Percentiles rank a stretch among this genome's conserved stretches.
Conservation (phyloP, 2,113 vertebrate genomes). For the Globicephala melas region DNA sequence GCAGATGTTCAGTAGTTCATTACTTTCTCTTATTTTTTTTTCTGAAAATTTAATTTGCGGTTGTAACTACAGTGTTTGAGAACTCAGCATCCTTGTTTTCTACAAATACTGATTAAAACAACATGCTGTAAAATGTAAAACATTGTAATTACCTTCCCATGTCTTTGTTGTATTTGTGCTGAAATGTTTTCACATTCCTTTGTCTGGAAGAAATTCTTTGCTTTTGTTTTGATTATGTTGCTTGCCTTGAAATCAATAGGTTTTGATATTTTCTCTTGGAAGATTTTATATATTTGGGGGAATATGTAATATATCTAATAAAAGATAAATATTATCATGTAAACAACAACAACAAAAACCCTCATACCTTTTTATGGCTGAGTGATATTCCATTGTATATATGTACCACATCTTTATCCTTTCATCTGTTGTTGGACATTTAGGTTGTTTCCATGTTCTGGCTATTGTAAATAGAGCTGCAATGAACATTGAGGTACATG, state of each 20-base stretch:
- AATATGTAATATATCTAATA: conserved; percentile 87
- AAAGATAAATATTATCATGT: conserved; percentile 80
- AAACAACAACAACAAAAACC: too few relatives aligned
- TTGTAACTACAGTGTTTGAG: conserved; percentile 68
- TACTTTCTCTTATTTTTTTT: neutral
- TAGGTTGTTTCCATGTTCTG: too few relatives aligned
- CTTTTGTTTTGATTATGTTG: conserved; percentile 74
- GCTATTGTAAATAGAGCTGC: too few relatives aligned
- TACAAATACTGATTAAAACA: conserved; percentile 66
- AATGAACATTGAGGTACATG: too few relatives aligned
- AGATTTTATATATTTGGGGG: conserved; percentile 85
- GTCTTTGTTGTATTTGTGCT: conserved; percentile 53
- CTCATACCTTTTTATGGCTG: too few relatives aligned
- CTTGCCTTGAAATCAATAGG: conserved; percentile 78
- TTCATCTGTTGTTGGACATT: too few relatives aligned
- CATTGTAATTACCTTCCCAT: conserved; percentile 63
- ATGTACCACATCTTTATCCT: too few relatives aligned
- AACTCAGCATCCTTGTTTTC: conserved; percentile 65
- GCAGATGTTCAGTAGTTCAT: neutral
- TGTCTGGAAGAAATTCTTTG: conserved; percentile 66
- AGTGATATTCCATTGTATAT: too few relatives aligned
- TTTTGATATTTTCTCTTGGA: conserved; percentile 84
- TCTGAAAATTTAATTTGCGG: conserved; percentile 23
- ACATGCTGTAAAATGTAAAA: conserved; percentile 70
- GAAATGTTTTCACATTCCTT: conserved; percentile 64